Evolutionary conservation across 1,140 invertebrate species (phyloP).

Genomic region (Lasaia peninsularis): DNA sequence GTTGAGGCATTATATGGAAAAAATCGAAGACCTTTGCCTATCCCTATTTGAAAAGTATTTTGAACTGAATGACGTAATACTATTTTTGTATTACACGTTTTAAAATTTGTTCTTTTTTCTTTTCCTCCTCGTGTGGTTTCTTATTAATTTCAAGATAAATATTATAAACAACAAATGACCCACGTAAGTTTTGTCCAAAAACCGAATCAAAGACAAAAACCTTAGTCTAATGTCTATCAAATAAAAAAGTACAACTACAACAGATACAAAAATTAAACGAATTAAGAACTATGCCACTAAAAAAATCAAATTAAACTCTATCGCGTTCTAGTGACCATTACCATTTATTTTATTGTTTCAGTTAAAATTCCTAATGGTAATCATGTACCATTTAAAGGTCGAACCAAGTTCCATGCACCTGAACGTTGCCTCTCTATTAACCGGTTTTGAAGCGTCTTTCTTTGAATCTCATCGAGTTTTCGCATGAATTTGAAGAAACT

Average conservation of each 20-base stretch:
- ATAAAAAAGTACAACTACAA: background rate
- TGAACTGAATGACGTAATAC: background rate
- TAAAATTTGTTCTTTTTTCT: no score
- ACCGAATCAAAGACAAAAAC: no score
- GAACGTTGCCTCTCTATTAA: slow-evolving; percentile 3
- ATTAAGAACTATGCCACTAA: no score
- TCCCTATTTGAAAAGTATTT: background rate
- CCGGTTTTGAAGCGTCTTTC: slow-evolving; percentile 16
- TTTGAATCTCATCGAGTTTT: slow-evolving; percentile 24
- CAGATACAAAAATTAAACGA: background rate
- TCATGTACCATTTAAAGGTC: slow-evolving; percentile 8
- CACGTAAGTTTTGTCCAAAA: no score
- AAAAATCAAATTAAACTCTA: no score
- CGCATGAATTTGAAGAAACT: slow-evolving; percentile 29
- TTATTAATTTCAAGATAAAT: no score
- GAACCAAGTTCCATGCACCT: slow-evolving; percentile 10
- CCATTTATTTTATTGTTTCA: background rate
- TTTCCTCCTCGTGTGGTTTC: no score
- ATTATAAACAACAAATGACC: no score
- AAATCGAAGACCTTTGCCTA: slow-evolving; percentile 9
- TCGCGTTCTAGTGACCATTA: no score
- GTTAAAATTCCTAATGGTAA: slow-evolving; percentile 7
- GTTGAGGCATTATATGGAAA: background rate
- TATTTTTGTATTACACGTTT: background rate
- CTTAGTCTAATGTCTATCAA: background rate